Evolutionary conservation across 2,888 invertebrate species (phyloP), one percentile per base, ranked within the genome.

Genomic region (Leucania comma): DNA sequence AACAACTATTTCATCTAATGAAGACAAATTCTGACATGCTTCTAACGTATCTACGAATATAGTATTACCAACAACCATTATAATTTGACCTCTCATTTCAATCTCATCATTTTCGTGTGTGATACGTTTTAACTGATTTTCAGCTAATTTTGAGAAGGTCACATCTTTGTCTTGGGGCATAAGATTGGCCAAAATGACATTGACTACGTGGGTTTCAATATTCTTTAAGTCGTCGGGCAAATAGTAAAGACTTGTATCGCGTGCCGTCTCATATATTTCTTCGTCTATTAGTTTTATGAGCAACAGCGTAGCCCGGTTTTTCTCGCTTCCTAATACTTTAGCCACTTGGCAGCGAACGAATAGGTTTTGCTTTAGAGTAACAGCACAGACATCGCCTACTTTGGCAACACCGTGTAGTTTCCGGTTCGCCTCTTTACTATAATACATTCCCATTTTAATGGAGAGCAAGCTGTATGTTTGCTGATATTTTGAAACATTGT

Each of bases 41-140:
- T 97, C 96, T 51, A 98, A 88, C 4, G 97, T 97, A 65, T 97
- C 96, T 1, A 98, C 92, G 96, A 97, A 97, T 50, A 98, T 87
- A 1, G 96, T 96, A 74, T 97, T 96, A 0, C 96, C 97, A 38
- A 98, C 86, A 61, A 97, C 96, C 76, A 97, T 88, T 10, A 91
- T 89, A 50, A 97, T 95, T 87, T 96, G 90, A 5, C 94, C 96
- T 76, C 91, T 92, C 76, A 96, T 82, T 63, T 91, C 92, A n/a
- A 93, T 38, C 29, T 92, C 90, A n/a, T 93, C 91, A 50, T 93
- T 90, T 20, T 81, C 83, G 2, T 91, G 91, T 0, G 91, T 90
- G 2, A 92, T 86, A 74, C 82, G 86, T 72, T 89, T 91, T 2
- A 96, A 76, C 1, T 88, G 80, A 9, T 91, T 72, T 75, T 81